Percentiles rank a stretch among this genome's conserved stretches.
Conservation (phyloP, 2,113 vertebrate species). For the Sapayoa aenigma region DNA sequence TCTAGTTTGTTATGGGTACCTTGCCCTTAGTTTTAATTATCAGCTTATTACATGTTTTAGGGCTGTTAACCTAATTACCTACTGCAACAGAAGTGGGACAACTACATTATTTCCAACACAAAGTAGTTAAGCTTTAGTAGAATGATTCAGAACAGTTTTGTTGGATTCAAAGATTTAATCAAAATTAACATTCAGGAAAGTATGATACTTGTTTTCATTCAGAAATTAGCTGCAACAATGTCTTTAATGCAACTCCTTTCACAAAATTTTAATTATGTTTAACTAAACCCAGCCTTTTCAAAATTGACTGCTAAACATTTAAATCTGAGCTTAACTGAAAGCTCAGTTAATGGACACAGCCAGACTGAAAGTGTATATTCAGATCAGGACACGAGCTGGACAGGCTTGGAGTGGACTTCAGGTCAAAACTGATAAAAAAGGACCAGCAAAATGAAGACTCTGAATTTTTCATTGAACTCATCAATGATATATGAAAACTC, state of each 20-base stretch:
- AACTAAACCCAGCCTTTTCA: not conserved
- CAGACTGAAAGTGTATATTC: not conserved
- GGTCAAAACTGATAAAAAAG: not conserved
- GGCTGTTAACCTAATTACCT: slow-evolving; percentile 15
- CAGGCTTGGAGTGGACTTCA: not conserved
- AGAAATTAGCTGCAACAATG: not conserved
- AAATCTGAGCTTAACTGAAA: not conserved
- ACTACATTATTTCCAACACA: not conserved
- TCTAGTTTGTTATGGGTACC: not conserved
- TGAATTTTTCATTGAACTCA: not conserved
- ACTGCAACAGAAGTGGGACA: not conserved
- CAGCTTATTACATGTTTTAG: not conserved
- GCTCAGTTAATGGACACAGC: not conserved
- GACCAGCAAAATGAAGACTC: not conserved
- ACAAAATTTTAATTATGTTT: not conserved
- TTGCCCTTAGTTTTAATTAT: slow-evolving; percentile 34
- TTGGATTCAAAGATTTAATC: not conserved
- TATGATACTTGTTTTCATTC: not conserved
- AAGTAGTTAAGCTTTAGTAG: not conserved
- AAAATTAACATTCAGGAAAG: not conserved
- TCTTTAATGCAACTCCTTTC: not conserved
- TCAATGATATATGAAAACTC: not conserved
- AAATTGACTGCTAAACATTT: not conserved
- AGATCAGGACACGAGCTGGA: not conserved
- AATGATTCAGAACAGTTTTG: not conserved